Percentiles rank a stretch among this genome's conserved stretches.
Conservation (phyloP, 2,113 vertebrate species). For the Phylloscopus trochilus region DNA sequence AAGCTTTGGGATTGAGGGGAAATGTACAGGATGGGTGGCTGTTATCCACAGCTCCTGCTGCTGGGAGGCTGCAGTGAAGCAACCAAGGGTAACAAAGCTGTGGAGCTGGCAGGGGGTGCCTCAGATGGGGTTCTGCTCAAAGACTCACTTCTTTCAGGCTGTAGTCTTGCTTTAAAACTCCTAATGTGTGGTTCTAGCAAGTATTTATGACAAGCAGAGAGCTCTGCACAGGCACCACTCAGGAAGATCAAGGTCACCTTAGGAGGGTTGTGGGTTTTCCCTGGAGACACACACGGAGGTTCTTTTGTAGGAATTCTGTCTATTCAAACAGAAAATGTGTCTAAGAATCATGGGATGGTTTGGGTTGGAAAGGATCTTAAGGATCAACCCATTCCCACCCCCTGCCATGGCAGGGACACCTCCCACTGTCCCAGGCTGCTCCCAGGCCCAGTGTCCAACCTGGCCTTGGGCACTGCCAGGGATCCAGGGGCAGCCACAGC, state of each 20-base stretch:
- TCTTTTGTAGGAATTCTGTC: background rate
- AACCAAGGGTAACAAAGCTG: background rate
- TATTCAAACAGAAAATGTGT: background rate
- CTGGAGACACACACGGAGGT: background rate
- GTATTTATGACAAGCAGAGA: background rate
- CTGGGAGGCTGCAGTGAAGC: background rate
- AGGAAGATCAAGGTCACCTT: background rate
- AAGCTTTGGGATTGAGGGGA: background rate
- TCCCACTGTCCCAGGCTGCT: background rate
- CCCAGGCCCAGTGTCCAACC: background rate
- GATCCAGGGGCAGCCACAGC: background rate
- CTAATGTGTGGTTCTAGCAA: background rate
- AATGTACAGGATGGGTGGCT: background rate
- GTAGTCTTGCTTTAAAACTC: background rate
- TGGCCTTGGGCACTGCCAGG: background rate
- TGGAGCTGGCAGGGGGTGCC: background rate
- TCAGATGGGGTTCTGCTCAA: background rate
- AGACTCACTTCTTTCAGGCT: background rate
- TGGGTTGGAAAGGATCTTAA: background rate
- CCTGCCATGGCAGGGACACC: background rate
- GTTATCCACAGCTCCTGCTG: background rate
- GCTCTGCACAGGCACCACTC: background rate
- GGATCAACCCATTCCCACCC: background rate
- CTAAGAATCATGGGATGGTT: background rate
- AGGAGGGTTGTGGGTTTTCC: background rate